These are phyloP conservation scores for Ormia ochracea DNA, from an alignment of 2,888 invertebrate species.

Conservation along the genomic window DNA sequence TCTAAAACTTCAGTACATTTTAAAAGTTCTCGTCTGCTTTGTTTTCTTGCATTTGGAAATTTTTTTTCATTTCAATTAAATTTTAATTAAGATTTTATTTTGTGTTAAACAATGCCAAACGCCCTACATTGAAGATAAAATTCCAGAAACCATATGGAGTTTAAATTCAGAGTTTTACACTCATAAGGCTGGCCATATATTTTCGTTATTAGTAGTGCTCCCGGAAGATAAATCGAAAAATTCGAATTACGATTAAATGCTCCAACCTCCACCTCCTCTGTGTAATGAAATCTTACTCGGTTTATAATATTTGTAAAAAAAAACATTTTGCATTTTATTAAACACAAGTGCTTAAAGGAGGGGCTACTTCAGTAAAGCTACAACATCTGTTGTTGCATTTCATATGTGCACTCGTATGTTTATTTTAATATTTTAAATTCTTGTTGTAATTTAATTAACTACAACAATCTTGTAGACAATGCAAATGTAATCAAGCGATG, in stretches of 20 bases:
- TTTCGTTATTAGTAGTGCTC: no score
- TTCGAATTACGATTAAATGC: no score
- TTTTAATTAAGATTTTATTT: background rate
- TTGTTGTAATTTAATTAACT: background rate
- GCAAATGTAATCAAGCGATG: background rate
- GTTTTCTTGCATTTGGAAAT: background rate
- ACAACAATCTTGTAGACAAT: background rate
- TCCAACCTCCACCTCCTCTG: no score
- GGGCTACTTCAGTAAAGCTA: background rate
- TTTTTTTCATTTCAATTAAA: background rate
- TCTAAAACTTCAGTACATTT: background rate
- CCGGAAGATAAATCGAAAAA: no score
- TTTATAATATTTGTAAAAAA: no score
- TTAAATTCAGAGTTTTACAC: background rate
- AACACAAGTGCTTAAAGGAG: no score
- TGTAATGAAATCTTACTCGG: no score
- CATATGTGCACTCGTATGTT: background rate
- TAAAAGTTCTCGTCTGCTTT: background rate
- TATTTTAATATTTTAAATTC: background rate
- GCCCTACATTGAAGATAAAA: background rate
- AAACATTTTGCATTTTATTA: no score
- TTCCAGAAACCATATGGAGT: background rate
- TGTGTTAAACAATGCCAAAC: background rate
- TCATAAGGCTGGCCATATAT: no score
- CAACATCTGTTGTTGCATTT: no score